Base-by-base conservation (phyloP, 1,140 invertebrate genomes). In the Oncopodura yosiiana region DNA sequence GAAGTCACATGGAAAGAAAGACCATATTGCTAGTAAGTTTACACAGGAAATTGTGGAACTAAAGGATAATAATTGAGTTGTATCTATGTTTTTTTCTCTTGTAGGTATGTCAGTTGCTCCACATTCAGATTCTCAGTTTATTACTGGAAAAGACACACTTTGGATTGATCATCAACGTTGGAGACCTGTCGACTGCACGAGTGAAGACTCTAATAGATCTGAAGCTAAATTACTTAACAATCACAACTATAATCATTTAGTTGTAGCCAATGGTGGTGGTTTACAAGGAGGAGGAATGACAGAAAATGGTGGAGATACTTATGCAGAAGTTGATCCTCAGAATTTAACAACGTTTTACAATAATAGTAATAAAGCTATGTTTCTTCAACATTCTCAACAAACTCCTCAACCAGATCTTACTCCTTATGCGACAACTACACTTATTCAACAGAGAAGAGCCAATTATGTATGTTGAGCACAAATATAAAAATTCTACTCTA, bases 341-440 rank as follows among this genome's bases (percentile, higher is more conserved):
- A 81, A 75, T 64, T 66, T 88, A 53, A 84, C 82, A 11, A 87
- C 84, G 0, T 89, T 88, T 66, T 87, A 88, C 69, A 86, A 85
- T 56, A 80, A 72, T 14, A 74, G 72, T 30, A 76, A 79, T 66
- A 60, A 60, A 53, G 56, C 52, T 42, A 46, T 53, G 27, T 64
- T 12, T 43, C 65, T 43, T 56, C 64, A 18, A 64, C 66, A 56
- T 44, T 46, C 36, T 11, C 36, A 46, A 14, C 37, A 49, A 30
- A 53, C 49, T 11, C 56, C 51, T 26, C 61, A 64, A 43, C 53
- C 58, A 14, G 80, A 81, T 58, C 80, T 80, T 56, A 83, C 84
- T 5, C 86, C 86, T 0, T 89, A 89, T 67, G 86, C 86, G 1
- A 89, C 86, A 0, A 88, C 86, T 1, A 87, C 85, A 38, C 69